phyloP scores from a whole-genome alignment of 2,888 invertebrate genomes.

The Drosophila infuscata region DNA sequence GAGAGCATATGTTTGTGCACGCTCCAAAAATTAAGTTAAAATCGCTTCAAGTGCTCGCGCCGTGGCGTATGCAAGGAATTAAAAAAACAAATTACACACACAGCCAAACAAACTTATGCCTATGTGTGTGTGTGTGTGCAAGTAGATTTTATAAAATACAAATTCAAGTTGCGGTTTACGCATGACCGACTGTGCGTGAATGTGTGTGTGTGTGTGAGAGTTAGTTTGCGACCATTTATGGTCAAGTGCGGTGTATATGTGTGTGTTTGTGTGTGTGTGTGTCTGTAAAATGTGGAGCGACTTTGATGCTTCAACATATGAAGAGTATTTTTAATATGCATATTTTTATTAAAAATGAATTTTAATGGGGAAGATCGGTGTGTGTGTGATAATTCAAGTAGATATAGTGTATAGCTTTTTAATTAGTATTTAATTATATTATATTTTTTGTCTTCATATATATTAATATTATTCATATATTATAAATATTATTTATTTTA shows the following conservation, averaged over 20 bases:
- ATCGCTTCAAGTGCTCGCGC: constrained; percentile 73
- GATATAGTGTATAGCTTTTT: background rate
- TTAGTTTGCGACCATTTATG: constrained; percentile 19
- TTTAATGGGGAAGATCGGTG: background rate
- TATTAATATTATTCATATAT: too few species aligned
- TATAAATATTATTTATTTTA: background rate
- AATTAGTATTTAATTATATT: background rate
- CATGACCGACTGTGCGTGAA: constrained; percentile 12
- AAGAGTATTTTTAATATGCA: background rate
- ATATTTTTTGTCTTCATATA: background rate
- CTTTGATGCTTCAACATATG: constrained; percentile 28
- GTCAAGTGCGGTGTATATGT: constrained; percentile 42
- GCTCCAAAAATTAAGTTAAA: constrained; percentile 83
- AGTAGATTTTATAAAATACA: constrained; percentile 53
- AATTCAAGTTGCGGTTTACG: constrained; percentile 60
- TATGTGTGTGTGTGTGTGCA: constrained; percentile 2
- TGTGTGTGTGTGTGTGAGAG: constrained; percentile 20
- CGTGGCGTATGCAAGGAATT: constrained; percentile 66
- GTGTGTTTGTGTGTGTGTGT: constrained; percentile 23
- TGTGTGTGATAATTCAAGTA: background rate
- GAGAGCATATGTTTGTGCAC: constrained; percentile 74
- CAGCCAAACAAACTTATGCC: constrained; percentile 13
- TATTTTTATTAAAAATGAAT: background rate
- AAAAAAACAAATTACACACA: constrained; percentile 37
- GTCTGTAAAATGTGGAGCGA: constrained; percentile 44